These are phyloP conservation scores for Caenorhabditis becei DNA, from an alignment of 2,888 invertebrate genomes.

Conservation along the genomic window DNA sequence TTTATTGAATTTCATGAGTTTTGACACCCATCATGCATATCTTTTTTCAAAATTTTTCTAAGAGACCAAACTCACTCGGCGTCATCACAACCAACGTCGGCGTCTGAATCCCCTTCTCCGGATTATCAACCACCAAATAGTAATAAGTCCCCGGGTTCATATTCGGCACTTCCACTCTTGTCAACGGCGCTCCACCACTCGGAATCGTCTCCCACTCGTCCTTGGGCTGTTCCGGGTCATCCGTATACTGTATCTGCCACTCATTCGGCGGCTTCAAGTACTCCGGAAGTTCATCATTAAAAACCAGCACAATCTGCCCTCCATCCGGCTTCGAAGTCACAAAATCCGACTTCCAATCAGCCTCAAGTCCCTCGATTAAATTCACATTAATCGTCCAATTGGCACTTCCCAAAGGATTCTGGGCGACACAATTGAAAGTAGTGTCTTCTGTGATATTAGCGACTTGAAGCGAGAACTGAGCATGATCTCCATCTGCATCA, in stretches of 20 bases:
- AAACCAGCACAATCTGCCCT: constrained; percentile 74
- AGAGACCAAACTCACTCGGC: constrained; percentile 70
- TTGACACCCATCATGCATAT: too few relatives aligned
- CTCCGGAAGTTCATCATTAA: constrained; percentile 76
- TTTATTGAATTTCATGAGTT: too few relatives aligned
- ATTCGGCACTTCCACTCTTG: constrained; percentile 69
- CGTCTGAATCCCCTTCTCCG: constrained; percentile 77
- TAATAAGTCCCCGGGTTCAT: constrained; percentile 78
- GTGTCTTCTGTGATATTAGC: constrained; percentile 80
- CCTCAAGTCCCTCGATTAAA: constrained; percentile 71
- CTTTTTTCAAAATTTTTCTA: too few relatives aligned
- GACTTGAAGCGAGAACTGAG: constrained; percentile 77
- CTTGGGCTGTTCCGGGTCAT: constrained; percentile 74
- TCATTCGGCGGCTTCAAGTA: constrained; percentile 77
- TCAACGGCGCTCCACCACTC: constrained; percentile 73
- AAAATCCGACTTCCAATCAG: constrained; percentile 77
- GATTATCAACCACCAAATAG: constrained; percentile 77
- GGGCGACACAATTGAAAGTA: constrained; percentile 79
- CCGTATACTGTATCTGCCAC: constrained; percentile 78
- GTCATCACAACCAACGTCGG: constrained; percentile 77
- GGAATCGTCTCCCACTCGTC: constrained; percentile 75
- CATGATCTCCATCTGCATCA: constrained; percentile 71
- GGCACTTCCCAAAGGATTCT: constrained; percentile 80
- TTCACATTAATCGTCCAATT: constrained; percentile 81
- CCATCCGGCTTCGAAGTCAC: constrained; percentile 76